phyloP scores from a whole-genome alignment of 2,797 vertebrate species.

The Tapirus indicus region DNA sequence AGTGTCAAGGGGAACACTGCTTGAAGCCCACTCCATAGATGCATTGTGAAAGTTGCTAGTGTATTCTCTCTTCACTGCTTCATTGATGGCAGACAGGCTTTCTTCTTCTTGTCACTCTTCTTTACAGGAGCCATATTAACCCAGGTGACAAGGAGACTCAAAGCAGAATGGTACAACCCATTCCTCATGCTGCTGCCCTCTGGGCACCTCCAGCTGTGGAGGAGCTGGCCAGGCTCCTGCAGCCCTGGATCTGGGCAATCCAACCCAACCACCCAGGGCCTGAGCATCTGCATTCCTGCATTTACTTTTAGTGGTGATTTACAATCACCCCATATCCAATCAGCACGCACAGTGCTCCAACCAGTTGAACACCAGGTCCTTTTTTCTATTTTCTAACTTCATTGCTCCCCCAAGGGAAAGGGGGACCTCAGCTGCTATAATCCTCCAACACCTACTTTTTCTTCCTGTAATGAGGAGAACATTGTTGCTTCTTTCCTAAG shows the following conservation, averaged over 20 bases:
- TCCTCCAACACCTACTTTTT: not conserved
- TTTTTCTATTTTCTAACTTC: not conserved
- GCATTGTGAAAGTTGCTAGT: not conserved
- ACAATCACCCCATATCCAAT: too few relatives aligned
- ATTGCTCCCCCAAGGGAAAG: not conserved
- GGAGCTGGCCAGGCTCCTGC: fast-evolving
- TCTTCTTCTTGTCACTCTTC: not conserved
- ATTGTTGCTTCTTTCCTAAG: not conserved
- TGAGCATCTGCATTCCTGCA: not conserved
- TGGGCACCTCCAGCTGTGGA: too few relatives aligned
- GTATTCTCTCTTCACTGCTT: not conserved
- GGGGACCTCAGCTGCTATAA: not conserved
- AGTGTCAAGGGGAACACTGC: not conserved
- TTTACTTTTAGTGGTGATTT: not conserved
- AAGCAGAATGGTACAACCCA: not conserved
- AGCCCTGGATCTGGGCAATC: not conserved
- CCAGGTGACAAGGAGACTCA: not conserved
- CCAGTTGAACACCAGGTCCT: fast-evolving
- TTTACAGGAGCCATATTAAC: not conserved
- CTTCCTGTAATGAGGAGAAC: not conserved
- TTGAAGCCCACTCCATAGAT: not conserved
- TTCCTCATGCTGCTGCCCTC: fast-evolving
- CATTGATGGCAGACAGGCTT: not conserved
- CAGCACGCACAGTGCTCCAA: not conserved
- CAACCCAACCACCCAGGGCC: fast-evolving